These are phyloP conservation scores for Onychomys torridus DNA, from an alignment of 2,797 vertebrate genomes.

Conservation along the genomic window DNA sequence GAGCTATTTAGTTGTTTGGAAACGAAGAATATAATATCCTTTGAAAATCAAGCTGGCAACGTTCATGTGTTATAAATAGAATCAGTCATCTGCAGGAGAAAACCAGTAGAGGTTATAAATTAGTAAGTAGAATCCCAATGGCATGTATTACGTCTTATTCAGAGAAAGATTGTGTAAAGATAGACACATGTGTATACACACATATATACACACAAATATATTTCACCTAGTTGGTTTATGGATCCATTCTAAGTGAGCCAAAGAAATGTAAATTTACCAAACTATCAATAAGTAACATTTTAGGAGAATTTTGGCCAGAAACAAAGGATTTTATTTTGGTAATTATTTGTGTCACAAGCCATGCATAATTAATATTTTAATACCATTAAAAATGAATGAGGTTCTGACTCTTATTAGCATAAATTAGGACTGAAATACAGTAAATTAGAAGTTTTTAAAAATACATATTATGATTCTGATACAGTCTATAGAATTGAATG, in stretches of 20 bases:
- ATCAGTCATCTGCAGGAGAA: constrained; percentile 25
- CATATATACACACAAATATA: background rate
- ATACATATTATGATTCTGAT: background rate
- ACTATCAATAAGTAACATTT: background rate
- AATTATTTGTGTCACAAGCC: background rate
- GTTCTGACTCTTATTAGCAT: background rate
- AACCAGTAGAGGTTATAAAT: constrained; percentile 7
- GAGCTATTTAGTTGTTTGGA: constrained; percentile 56
- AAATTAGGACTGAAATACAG: background rate
- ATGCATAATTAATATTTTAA: background rate
- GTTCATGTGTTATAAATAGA: background rate
- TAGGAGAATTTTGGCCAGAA: background rate
- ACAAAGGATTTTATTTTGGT: background rate
- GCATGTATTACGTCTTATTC: background rate
- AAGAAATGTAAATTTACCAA: background rate
- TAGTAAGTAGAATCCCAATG: constrained; percentile 1
- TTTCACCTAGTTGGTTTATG: background rate
- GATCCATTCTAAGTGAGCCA: background rate
- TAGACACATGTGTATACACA: background rate
- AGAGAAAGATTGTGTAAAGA: constrained; percentile 12
- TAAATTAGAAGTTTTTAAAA: constrained; percentile 6
- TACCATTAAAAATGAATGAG: constrained; percentile 7
- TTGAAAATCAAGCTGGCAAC: constrained; percentile 51
- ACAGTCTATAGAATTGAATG: background rate
- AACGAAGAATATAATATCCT: constrained; percentile 12